Base-by-base conservation (phyloP, 2,113 vertebrate genomes). In the Phaetusa simplex region DNA sequence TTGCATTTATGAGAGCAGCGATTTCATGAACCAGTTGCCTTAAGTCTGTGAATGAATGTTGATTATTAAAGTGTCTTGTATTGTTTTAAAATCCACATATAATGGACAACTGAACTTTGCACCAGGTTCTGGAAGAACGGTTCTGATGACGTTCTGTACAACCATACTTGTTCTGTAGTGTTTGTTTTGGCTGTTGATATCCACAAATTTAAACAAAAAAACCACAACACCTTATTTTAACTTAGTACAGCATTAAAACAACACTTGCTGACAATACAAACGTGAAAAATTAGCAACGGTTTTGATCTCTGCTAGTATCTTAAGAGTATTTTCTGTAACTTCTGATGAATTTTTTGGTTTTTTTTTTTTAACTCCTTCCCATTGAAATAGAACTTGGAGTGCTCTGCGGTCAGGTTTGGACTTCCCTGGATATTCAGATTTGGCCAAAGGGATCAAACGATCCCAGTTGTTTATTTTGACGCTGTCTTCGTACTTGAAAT, bases 1-100 rank as follows among this genome's bases (percentile, higher is more conserved):
- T 69, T 14, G 86, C 84, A 79, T 97, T 93, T 78, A 67, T 88
- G 95, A 86, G 94, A 98, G 85, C 93, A 93, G 92, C 40, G 88
- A 82, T 95, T 96, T 94, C 96, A 94, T 89, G 93, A 98, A 97
- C 98, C 98, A 96, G 52, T 97, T 98, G 98, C 98, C 98, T 98
- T 98, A 98, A 98, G 98, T 98, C 97, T 96, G 96, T 94, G 95
- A 97, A 98, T 97, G 98, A 98, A 98, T 98, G 98, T 98, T 85
- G 80, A 96, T 85, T 73, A 96, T 97, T 95, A 79, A 95, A 95
- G 97, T 97, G 97, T 98, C 97, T 95, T 98, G 95, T 95, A 86
- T 36, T 55, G 62, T 97, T 97, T 70, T 78, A 64, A 58, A 94
- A 96, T 94, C 96, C 95, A 49, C 95, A 52, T 82, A 42, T 20